Conservation (phyloP, 92 coral and sea anemone genomes). For the Pocillopora grandis region DNA sequence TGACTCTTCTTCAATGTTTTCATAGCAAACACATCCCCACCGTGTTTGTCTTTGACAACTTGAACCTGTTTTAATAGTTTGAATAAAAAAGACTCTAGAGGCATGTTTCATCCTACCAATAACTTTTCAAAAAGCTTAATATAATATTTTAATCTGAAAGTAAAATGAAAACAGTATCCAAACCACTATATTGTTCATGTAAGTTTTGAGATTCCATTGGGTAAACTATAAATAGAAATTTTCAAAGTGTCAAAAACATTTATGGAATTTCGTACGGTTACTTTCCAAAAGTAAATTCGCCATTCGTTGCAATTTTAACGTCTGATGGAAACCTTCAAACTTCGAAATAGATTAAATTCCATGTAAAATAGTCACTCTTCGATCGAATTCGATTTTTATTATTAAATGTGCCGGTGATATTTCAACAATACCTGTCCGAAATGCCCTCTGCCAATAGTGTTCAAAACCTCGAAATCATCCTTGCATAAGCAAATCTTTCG, state of each 20-base stretch:
- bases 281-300: neutral
- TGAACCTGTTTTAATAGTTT: slow-evolving; percentile 67
- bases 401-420: too few relatives aligned
- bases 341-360: neutral
- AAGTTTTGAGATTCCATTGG: neutral
- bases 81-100: too few relatives aligned
- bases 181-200: neutral
- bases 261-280: slow-evolving; percentile 35
- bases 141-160: too few relatives aligned
- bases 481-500: slow-evolving; percentile 73
- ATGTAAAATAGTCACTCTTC: neutral
- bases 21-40: slow-evolving; percentile 94
- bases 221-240: slow-evolving; percentile 24
- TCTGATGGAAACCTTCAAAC: neutral
- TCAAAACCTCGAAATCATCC: slow-evolving; percentile 83
- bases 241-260: slow-evolving; percentile 13
- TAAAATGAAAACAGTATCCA: neutral
- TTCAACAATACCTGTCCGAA: slow-evolving; percentile 87
- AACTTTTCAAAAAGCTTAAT: too few relatives aligned
- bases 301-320: neutral
- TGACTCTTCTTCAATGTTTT: slow-evolving; percentile 93
- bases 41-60: slow-evolving; percentile 91
- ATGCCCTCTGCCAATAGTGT: slow-evolving; percentile 96
- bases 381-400: too few relatives aligned
- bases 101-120: too few relatives aligned